Evolutionary conservation across 2,888 invertebrate species (phyloP).

Genomic region (Lypha dubia): DNA sequence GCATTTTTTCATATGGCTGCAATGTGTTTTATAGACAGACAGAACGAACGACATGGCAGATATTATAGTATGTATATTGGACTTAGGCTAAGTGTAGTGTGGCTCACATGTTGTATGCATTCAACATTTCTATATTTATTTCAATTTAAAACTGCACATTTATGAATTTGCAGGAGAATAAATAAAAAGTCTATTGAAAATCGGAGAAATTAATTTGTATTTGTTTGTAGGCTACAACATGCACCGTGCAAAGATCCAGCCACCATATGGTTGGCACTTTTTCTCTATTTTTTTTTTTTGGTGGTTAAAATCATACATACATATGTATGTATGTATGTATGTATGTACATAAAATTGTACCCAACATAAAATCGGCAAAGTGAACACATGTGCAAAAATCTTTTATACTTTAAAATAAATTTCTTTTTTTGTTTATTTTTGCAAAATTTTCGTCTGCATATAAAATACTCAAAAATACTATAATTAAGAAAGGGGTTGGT

Average conservation of each 20-base stretch:
- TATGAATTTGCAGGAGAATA: conserved; percentile 20
- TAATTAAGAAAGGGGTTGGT: conserved; percentile 32
- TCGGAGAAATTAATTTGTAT: conserved; percentile 17
- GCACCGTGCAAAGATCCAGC: conserved; percentile 39
- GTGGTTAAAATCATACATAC: conserved; percentile 49
- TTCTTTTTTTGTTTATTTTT: conserved; percentile 6
- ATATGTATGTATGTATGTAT: too few species aligned
- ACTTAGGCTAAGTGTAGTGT: conserved; percentile 2
- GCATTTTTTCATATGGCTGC: conserved; percentile 58
- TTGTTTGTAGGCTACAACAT: conserved; percentile 7
- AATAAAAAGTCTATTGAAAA: conserved; percentile 26
- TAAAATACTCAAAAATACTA: conserved; percentile 6
- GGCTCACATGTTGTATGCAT: background rate
- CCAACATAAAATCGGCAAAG: conserved; percentile 53
- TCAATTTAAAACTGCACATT: conserved; percentile 41
- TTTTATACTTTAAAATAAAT: conserved; percentile 11
- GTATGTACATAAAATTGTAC: conserved; percentile 20
- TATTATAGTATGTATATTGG: conserved; percentile 20
- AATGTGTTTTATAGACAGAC: conserved; percentile 52
- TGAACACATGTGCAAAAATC: conserved; percentile 61
- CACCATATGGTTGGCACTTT: conserved; percentile 56
- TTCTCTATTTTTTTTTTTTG: conserved; percentile 7
- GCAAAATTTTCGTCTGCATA: conserved; percentile 18
- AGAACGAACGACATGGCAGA: background rate
- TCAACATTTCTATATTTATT: conserved; percentile 24